A percentile compares a stretch with the other conserved stretches of the same genome.
These are phyloP conservation scores for Asbolus verrucosus DNA, from an alignment of 1,140 invertebrate species.

Conservation along the genomic window DNA sequence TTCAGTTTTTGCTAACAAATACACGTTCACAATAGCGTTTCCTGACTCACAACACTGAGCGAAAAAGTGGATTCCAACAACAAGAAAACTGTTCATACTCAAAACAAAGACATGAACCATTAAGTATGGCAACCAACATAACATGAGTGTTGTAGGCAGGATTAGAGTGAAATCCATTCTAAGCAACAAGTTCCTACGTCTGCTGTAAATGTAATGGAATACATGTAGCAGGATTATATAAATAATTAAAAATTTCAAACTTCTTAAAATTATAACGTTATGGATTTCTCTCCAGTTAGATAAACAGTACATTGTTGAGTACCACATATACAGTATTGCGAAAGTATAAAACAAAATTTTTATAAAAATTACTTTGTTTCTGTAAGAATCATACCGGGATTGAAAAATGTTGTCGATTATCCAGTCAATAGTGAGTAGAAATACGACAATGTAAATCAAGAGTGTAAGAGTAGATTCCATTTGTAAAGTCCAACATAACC, in stretches of 20 bases:
- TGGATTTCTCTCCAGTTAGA: conserved; percentile 17
- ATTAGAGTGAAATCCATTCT: conserved; percentile 7
- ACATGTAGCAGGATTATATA: not conserved
- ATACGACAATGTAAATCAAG: not conserved
- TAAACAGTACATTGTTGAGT: conserved; percentile 2
- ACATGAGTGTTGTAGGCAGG: conserved; percentile 1
- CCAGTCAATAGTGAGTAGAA: conserved; percentile 23
- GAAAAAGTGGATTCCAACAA: not conserved
- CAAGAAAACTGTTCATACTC: not conserved
- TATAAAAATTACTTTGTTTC: not conserved
- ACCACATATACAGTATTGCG: not conserved
- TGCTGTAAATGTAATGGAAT: not conserved
- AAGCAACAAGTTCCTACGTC: not conserved
- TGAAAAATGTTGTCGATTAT: not conserved
- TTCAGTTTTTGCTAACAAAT: not conserved
- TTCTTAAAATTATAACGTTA: not conserved
- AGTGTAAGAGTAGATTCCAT: not conserved
- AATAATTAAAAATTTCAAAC: not conserved
- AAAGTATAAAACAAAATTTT: conserved; percentile 14
- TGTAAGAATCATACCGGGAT: not conserved
- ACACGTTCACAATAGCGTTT: not conserved
- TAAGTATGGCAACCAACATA: conserved; percentile 25
- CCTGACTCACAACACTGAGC: not conserved
- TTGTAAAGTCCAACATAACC: conserved; percentile 16
- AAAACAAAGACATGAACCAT: conserved; percentile 8